phyloP scores from a whole-genome alignment of 1,140 invertebrate genomes.

The Carcinoscorpius rotundicauda region DNA sequence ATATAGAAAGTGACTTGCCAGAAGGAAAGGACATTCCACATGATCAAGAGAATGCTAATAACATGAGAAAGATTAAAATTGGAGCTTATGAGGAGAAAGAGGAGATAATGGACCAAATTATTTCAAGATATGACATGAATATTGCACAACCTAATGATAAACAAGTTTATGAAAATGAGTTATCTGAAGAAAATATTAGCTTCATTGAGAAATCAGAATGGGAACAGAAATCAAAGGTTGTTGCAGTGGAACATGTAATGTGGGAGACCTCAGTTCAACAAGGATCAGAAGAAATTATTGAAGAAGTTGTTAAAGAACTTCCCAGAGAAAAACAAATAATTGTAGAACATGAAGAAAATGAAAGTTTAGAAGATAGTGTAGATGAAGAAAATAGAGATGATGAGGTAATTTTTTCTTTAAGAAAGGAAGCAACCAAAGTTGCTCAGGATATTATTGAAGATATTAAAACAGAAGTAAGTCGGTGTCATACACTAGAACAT shows the following conservation, averaged over 20 bases:
- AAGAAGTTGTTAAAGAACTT: conserved; percentile 26
- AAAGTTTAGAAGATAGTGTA: neutral
- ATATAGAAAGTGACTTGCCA: conserved; percentile 31
- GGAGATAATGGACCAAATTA: no score
- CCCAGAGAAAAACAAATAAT: conserved; percentile 28
- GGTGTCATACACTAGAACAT: conserved; percentile 16
- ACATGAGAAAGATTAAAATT: no score
- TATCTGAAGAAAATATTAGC: no score
- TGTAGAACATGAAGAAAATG: conserved; percentile 30
- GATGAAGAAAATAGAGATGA: conserved; percentile 3
- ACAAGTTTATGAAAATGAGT: no score
- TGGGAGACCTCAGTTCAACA: conserved; percentile 50
- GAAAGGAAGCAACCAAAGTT: conserved; percentile 33
- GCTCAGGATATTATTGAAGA: conserved; percentile 39
- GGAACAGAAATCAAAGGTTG: conserved; percentile 2
- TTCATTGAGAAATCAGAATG: no score
- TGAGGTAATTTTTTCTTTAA: conserved; percentile 6
- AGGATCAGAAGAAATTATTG: conserved; percentile 22
- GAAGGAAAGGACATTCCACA: conserved; percentile 23
- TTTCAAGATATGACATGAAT: no score
- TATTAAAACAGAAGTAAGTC: conserved; percentile 40
- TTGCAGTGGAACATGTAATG: conserved; percentile 26
- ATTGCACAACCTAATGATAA: no score
- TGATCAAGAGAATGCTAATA: conserved; percentile 1
- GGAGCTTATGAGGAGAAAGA: no score